Percentiles rank a stretch among this genome's conserved stretches.
These are phyloP conservation scores for Ranitomeya imitator DNA, from an alignment of 2,113 vertebrate genomes.

Conservation along the genomic window DNA sequence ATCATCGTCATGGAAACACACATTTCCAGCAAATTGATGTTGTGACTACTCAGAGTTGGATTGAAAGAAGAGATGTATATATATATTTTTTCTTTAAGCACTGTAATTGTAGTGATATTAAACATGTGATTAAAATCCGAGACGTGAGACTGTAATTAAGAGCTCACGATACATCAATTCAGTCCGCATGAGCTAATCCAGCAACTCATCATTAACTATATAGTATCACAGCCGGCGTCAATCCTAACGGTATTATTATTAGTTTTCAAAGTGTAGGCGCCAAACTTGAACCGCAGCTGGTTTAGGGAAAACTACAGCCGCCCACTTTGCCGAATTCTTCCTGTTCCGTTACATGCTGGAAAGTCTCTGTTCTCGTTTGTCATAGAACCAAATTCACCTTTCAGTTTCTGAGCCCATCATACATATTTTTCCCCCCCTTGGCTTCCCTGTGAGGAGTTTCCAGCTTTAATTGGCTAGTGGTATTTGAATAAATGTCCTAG, in stretches of 20 bases:
- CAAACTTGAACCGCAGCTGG: neutral
- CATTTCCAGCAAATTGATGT: conserved; percentile 42
- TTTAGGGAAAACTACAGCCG: neutral
- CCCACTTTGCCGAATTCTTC: neutral
- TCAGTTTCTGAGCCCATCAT: neutral
- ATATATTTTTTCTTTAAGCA: conserved; percentile 1
- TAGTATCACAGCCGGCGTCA: neutral
- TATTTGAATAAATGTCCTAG: neutral
- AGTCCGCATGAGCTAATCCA: neutral
- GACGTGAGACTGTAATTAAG: conserved; percentile 11
- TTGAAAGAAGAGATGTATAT: conserved; percentile 8
- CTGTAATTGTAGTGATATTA: conserved; percentile 36
- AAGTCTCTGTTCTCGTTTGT: neutral
- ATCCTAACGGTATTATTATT: neutral
- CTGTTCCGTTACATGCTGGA: neutral
- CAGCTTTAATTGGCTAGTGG: neutral
- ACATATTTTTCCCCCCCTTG: neutral
- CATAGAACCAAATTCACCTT: neutral
- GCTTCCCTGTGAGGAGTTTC: neutral
- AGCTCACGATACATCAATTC: neutral
- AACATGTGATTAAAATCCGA: conserved; percentile 28
- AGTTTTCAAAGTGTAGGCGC: neutral
- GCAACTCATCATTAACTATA: neutral
- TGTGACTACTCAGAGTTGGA: conserved; percentile 28
- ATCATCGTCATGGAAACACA: conserved; percentile 27